Conservation (phyloP, 2,797 vertebrate genomes). For the Schizopygopsis pylzovi region DNA sequence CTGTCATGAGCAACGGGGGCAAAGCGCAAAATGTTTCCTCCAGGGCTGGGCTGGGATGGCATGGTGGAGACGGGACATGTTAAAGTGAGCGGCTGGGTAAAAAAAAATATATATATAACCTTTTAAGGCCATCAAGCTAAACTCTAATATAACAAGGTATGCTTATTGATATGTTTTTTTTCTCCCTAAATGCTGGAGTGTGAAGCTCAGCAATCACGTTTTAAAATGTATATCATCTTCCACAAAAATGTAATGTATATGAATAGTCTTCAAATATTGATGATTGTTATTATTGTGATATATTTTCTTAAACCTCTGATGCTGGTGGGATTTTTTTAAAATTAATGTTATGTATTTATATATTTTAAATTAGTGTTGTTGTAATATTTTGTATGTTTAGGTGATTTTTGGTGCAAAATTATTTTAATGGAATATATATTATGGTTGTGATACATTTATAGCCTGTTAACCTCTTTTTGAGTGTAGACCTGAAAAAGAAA, state of each 20-base stretch:
- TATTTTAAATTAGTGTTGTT: too few species aligned
- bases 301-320: too few species aligned
- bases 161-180: not conserved
- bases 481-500: too few species aligned
- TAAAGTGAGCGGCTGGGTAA: not conserved
- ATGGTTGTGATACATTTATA: too few species aligned
- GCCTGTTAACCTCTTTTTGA: too few species aligned
- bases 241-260: not conserved
- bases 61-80: not conserved
- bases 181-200: not conserved
- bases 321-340: too few species aligned
- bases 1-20: constrained; percentile 31
- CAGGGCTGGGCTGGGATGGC: constrained; percentile 17
- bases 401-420: too few species aligned
- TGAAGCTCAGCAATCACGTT: not conserved
- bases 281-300: too few species aligned
- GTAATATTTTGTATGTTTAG: too few species aligned
- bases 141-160: not conserved
- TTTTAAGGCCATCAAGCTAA: not conserved
- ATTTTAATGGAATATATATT: too few species aligned
- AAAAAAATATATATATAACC: not conserved
- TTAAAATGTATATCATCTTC: not conserved
- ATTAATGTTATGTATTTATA: too few species aligned
- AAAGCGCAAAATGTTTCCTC: constrained; percentile 41
- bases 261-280: not conserved